A percentile compares a stretch with the other conserved stretches of the same genome.
Conservation (phyloP, 2,888 invertebrate genomes). For the Hemistola chrysoprasaria region DNA sequence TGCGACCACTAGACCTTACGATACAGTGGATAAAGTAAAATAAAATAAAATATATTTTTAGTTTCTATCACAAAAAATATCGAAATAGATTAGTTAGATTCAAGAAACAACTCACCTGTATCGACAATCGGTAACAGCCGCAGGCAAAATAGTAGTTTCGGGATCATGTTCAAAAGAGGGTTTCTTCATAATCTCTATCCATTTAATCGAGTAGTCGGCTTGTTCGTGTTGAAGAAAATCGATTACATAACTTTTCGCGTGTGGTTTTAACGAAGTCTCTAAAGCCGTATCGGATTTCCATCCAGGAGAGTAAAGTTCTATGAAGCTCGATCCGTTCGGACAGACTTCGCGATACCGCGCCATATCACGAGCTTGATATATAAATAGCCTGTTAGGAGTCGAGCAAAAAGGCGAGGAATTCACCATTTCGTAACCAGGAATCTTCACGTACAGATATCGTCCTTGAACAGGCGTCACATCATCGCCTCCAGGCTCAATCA, state of each 20-base stretch:
- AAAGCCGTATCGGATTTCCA: slow-evolving; percentile 80
- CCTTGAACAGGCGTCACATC: slow-evolving; percentile 82
- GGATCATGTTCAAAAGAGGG: slow-evolving; percentile 74
- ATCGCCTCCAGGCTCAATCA: slow-evolving; percentile 89
- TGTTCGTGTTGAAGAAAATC: slow-evolving; percentile 89
- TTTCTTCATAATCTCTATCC: slow-evolving; percentile 90
- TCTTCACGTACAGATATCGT: slow-evolving; percentile 87
- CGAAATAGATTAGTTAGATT: no score
- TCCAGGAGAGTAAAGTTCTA: slow-evolving; percentile 88
- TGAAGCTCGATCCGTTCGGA: slow-evolving; percentile 78
- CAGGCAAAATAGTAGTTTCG: slow-evolving; percentile 75
- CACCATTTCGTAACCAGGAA: slow-evolving; percentile 84
- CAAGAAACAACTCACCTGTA: slow-evolving; percentile 83
- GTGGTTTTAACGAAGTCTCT: slow-evolving; percentile 75
- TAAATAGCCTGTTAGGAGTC: slow-evolving; percentile 86
- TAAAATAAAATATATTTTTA: no score
- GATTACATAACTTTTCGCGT: slow-evolving; percentile 87
- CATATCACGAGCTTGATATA: slow-evolving; percentile 87
- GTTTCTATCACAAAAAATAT: no score
- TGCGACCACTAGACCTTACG: slow-evolving; percentile 1
- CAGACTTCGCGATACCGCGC: slow-evolving; percentile 85
- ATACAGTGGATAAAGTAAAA: no score
- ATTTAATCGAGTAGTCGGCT: slow-evolving; percentile 88
- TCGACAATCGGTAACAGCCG: slow-evolving; percentile 83
- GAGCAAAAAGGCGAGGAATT: slow-evolving; percentile 80